Evolutionary conservation across 2,797 vertebrate genomes (phyloP).

Genomic region (Muraenolepis orangiensis): DNA sequence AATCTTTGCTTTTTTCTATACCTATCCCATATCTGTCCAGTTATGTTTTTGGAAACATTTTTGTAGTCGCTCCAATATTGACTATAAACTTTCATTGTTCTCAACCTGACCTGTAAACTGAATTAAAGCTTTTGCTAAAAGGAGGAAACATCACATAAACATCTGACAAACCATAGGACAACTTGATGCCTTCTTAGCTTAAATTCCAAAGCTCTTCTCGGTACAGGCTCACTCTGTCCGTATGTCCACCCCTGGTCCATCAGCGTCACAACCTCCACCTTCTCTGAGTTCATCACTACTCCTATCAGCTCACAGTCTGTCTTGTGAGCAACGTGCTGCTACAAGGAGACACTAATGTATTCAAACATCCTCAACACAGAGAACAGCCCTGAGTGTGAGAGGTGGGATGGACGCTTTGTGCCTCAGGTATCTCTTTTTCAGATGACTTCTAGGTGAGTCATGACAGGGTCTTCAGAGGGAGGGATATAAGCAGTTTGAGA

Average conservation of each 20-base stretch:
- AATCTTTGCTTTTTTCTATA: background rate
- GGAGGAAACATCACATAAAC: background rate
- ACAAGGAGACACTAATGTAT: constrained; percentile 50
- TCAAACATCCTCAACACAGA: constrained; percentile 26
- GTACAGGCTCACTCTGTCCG: background rate
- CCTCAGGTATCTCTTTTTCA: constrained; percentile 57
- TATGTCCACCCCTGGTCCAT: background rate
- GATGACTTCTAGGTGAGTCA: constrained; percentile 73
- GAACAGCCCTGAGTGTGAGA: constrained; percentile 53
- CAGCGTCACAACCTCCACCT: constrained; percentile 35
- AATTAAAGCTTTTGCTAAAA: background rate
- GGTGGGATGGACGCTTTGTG: constrained; percentile 55
- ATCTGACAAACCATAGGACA: background rate
- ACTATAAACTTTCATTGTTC: background rate
- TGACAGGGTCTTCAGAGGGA: constrained; percentile 56
- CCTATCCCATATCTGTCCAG: background rate
- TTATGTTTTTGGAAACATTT: background rate
- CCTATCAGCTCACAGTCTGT: constrained; percentile 29
- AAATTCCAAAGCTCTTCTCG: background rate
- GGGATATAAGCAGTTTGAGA: constrained; percentile 54
- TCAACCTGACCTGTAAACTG: background rate
- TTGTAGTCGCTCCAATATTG: background rate
- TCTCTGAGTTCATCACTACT: too few relatives aligned
- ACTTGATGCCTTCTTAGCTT: background rate
- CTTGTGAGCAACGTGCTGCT: constrained; percentile 51